Percentiles rank a stretch among this genome's conserved stretches.
Evolutionary conservation across 2,888 invertebrate genomes (phyloP).

Genomic region (Amphipyra tragopoginis): DNA sequence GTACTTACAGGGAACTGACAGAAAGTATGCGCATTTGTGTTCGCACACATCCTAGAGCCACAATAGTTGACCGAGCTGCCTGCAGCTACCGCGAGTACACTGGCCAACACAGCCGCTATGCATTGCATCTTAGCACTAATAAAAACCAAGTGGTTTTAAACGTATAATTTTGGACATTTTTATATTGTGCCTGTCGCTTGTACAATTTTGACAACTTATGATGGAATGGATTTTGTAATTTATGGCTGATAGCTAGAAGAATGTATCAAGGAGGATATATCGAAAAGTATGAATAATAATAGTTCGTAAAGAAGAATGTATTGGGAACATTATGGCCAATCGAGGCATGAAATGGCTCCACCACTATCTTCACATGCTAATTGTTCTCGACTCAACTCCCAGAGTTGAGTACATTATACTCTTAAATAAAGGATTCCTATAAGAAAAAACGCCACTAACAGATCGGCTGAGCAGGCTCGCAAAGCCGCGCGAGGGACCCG

Average conservation of each 20-base stretch:
- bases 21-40: conserved; percentile 77
- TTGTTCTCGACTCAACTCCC: too few species aligned
- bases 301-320: too few species aligned
- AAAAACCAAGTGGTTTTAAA: conserved; percentile 13
- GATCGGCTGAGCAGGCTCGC: too few species aligned
- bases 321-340: too few species aligned
- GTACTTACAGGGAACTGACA: conserved; percentile 77
- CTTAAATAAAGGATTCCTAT: too few species aligned
- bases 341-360: too few species aligned
- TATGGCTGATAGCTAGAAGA: conserved; percentile 17
- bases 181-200: conserved; percentile 43
- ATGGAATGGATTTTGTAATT: conserved; percentile 12
- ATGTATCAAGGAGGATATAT: conserved; percentile 4
- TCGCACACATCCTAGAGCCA: conserved; percentile 78
- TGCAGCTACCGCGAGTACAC: conserved; percentile 26
- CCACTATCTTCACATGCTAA: too few species aligned
- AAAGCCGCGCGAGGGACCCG: too few species aligned
- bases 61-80: conserved; percentile 74
- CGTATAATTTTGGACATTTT: conserved; percentile 69
- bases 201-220: conserved; percentile 41
- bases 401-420: too few species aligned
- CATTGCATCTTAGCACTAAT: conserved; percentile 64
- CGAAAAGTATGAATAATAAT: not conserved
- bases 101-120: conserved; percentile 48
- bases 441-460: too few species aligned